Conservation (phyloP, 2,888 invertebrate species). For the Papilio gigon region DNA sequence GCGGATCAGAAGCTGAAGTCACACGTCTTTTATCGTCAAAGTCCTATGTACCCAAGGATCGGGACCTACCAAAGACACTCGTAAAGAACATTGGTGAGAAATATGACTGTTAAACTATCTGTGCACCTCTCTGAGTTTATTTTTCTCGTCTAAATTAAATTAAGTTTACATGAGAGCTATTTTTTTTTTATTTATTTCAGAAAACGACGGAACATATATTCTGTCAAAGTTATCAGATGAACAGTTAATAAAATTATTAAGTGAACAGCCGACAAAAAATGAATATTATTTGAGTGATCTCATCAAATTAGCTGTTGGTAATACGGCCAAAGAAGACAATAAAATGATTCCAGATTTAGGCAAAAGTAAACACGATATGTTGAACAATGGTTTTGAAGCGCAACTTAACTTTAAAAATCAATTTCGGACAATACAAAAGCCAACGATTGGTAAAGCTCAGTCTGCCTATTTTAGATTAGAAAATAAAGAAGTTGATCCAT, state of each 20-base stretch:
- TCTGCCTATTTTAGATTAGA: slow-evolving; percentile 63
- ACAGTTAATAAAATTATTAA: slow-evolving; percentile 66
- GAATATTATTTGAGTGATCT: slow-evolving; percentile 66
- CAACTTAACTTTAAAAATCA: slow-evolving; percentile 43
- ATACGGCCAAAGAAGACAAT: slow-evolving; percentile 44
- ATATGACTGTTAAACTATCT: background rate
- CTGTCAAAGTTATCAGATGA: slow-evolving; percentile 71
- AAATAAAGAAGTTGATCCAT: slow-evolving; percentile 62
- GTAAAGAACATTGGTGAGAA: slow-evolving; percentile 60
- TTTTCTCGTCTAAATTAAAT: background rate
- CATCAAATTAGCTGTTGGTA: slow-evolving; percentile 54
- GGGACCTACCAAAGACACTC: slow-evolving; percentile 59
- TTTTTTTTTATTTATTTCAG: slow-evolving; percentile 49
- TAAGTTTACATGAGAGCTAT: background rate
- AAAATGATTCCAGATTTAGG: slow-evolving; percentile 40
- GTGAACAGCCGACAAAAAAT: slow-evolving; percentile 61
- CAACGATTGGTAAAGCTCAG: slow-evolving; percentile 47
- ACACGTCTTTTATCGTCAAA: slow-evolving; percentile 61
- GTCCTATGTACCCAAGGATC: slow-evolving; percentile 65
- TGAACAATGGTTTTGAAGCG: slow-evolving; percentile 41
- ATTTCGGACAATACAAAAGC: slow-evolving; percentile 45
- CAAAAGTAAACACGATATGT: slow-evolving; percentile 35
- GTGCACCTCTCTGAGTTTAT: background rate
- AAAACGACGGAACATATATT: slow-evolving; percentile 64
- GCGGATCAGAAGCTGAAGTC: slow-evolving; percentile 57